Conservation (phyloP, 2,113 vertebrate species). For the Rhinoptilus africanus region DNA sequence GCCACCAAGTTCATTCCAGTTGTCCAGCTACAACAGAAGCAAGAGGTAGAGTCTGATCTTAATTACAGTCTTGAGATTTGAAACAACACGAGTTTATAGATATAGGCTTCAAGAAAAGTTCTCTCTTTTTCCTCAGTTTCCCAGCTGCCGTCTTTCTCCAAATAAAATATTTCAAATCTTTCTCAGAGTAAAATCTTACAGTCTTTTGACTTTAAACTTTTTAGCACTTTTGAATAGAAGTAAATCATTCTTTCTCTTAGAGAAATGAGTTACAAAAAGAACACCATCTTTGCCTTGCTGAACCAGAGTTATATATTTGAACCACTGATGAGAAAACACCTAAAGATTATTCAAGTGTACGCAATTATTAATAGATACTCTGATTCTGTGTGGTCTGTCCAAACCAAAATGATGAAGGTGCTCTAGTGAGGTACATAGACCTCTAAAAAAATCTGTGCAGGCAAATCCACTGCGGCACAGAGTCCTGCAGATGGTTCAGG, state of each 20-base stretch:
- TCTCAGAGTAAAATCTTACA: background rate
- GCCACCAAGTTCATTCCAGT: fast-evolving
- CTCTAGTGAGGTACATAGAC: background rate
- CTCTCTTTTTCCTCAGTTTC: background rate
- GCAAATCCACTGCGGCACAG: background rate
- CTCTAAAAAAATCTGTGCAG: background rate
- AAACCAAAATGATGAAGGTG: background rate
- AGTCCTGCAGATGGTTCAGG: background rate
- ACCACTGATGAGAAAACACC: background rate
- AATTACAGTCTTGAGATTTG: background rate
- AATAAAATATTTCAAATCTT: background rate
- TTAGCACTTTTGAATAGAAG: background rate
- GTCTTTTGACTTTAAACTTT: background rate
- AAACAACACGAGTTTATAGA: background rate
- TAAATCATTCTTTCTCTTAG: background rate
- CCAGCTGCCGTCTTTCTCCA: background rate
- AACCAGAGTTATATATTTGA: background rate
- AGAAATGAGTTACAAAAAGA: background rate
- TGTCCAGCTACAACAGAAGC: background rate
- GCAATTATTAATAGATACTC: fast-evolving
- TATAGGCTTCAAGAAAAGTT: background rate
- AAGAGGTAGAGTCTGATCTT: background rate
- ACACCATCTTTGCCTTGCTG: background rate
- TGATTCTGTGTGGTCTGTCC: background rate
- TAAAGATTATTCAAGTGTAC: background rate